These are phyloP conservation scores for Albula glossodonta DNA, from an alignment of 2,113 vertebrate genomes.

Conservation along the genomic window DNA sequence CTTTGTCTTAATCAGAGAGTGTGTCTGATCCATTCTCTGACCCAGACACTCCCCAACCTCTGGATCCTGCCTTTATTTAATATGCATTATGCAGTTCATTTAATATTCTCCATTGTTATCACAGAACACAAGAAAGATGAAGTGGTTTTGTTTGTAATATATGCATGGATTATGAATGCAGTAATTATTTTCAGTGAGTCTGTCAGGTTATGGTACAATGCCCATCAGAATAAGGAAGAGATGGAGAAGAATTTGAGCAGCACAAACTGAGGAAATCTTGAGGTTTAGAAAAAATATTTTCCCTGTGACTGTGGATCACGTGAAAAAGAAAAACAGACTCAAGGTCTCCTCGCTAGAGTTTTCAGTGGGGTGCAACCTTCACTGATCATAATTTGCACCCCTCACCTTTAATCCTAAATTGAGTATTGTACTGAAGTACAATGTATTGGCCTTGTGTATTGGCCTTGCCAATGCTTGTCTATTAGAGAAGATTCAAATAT, in stretches of 20 bases:
- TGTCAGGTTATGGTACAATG: constrained; percentile 25
- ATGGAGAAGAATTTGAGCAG: neutral
- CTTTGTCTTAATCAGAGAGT: too few species aligned
- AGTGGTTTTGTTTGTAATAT: constrained; percentile 27
- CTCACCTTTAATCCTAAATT: neutral
- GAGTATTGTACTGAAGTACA: neutral
- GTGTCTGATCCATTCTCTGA: too few species aligned
- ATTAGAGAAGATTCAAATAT: neutral
- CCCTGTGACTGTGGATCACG: too few species aligned
- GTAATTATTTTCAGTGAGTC: constrained; percentile 35
- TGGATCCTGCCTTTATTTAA: neutral
- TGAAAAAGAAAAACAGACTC: too few species aligned
- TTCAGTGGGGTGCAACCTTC: too few species aligned
- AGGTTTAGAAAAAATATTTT: neutral
- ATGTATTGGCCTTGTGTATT: neutral
- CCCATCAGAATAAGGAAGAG: constrained; percentile 2
- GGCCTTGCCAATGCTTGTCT: too few species aligned
- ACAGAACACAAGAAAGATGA: constrained; percentile 17
- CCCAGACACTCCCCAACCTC: neutral
- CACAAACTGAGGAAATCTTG: too few species aligned
- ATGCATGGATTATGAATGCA: constrained; percentile 27
- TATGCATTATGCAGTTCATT: neutral
- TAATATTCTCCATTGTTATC: constrained; percentile 14
- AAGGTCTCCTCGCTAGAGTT: too few species aligned
- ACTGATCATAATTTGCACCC: too few species aligned